Evolutionary conservation across 2,888 invertebrate species (phyloP).

Genomic region (Eutolmus rufibarbis): DNA sequence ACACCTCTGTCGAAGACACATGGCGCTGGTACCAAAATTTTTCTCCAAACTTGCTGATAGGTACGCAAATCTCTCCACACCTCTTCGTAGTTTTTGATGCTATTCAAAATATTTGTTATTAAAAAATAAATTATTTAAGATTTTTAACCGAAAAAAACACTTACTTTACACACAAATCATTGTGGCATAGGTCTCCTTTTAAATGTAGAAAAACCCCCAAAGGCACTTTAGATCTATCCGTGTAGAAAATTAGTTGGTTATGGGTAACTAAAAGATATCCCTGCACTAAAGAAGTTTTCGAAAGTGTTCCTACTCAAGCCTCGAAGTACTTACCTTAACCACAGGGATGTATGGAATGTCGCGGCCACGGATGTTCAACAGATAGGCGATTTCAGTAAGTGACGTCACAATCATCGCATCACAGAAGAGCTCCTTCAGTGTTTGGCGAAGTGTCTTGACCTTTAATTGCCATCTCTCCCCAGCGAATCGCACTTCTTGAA

Average conservation of each 20-base stretch:
- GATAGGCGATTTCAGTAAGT: conserved; percentile 87
- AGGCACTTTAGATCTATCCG: conserved; percentile 72
- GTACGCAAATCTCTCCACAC: conserved; percentile 76
- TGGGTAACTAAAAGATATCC: conserved; percentile 76
- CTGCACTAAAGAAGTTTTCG: conserved; percentile 54
- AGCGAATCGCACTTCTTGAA: conserved; percentile 69
- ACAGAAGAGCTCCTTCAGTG: conserved; percentile 69
- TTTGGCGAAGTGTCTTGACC: conserved; percentile 70
- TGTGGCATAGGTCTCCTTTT: conserved; percentile 68
- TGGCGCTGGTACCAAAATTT: conserved; percentile 73
- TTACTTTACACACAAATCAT: conserved; percentile 71
- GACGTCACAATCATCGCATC: conserved; percentile 86
- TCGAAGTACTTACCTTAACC: conserved; percentile 66
- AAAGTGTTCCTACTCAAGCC: conserved; percentile 33
- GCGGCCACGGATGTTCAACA: conserved; percentile 85
- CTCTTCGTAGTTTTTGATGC: conserved; percentile 73
- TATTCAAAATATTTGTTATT: conserved; percentile 56
- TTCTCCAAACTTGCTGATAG: conserved; percentile 69
- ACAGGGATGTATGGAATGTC: conserved; percentile 85
- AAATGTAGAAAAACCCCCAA: conserved; percentile 66
- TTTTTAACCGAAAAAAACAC: conserved; percentile 51
- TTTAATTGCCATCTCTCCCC: conserved; percentile 79
- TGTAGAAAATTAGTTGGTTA: conserved; percentile 73
- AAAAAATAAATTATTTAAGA: not conserved
- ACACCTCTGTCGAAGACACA: conserved; percentile 74